Base-by-base conservation (phyloP, 1,140 invertebrate species). In the Orius insidiosus region DNA sequence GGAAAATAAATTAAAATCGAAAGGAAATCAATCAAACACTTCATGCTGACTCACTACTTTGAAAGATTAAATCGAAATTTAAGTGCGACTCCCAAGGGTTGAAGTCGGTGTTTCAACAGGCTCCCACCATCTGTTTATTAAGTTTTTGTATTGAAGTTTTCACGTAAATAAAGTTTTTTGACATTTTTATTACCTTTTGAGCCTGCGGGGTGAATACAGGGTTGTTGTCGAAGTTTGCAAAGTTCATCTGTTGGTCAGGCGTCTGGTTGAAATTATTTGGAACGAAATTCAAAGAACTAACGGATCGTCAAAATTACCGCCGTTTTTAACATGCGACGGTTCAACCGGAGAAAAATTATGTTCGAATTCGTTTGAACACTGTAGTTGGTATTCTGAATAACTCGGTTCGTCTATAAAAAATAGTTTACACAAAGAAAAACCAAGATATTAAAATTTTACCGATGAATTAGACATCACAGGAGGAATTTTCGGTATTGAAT, bases 141-240 rank as follows among this genome's bases (percentile, higher is more conserved):
- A 24, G 24, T 24, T 24, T 3, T 24, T 24, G 7, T 24, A 24
- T 4, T 24, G 24, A 24, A n/a, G n/a, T n/a, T n/a, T n/a, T n/a
- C n/a, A n/a, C n/a, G n/a, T n/a, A n/a, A n/a, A n/a, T n/a, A n/a
- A n/a, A n/a, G n/a, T n/a, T n/a, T n/a, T n/a, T n/a, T n/a, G n/a
- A n/a, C n/a, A n/a, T n/a, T 36, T 16, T 19, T 15, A 24, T 24
- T 11, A 41, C 30, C 24, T 6, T 10, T 15, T 3, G 4, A 16
- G 30, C 6, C 4, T 37, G 24, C 3, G 24, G 24, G 10, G 31
- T 16, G 19, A 76, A 79, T 47, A 75, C 70, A 46, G 75, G 71
- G 56, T 78, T 78, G 62, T 78, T 78, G 62, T 80, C 78, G 59
- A 80, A 80, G 33, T 73, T 65, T 10, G 41, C 16, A 37, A 32